These are phyloP conservation scores for Drosophila willistoni DNA, from an alignment of 1,140 invertebrate species.

Conservation along the genomic window DNA sequence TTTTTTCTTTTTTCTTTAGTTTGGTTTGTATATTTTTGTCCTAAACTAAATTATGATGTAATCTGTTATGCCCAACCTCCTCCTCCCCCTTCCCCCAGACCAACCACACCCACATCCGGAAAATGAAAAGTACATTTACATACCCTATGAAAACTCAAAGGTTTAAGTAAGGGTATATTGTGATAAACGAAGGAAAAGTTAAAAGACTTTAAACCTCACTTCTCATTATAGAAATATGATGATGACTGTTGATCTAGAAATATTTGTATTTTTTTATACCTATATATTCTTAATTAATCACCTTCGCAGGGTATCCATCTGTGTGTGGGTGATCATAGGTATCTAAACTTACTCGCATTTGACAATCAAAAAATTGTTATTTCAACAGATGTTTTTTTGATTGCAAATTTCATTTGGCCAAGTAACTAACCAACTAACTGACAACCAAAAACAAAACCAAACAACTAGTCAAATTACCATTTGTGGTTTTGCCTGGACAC, in stretches of 20 bases:
- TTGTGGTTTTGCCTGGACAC: slow-evolving; percentile 55
- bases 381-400: slow-evolving; percentile 45
- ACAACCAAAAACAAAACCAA: slow-evolving; percentile 29
- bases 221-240: no score
- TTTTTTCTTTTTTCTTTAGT: no score
- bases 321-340: no score
- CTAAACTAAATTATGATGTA: slow-evolving; percentile 33
- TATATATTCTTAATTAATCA: slow-evolving; percentile 17
- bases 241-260: no score
- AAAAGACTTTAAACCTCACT: no score
- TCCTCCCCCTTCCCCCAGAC: slow-evolving; percentile 17
- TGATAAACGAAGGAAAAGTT: no score
- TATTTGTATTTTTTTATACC: no score
- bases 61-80: slow-evolving; percentile 33
- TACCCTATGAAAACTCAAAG: slow-evolving; percentile 4
- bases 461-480: slow-evolving; percentile 34
- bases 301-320: not conserved
- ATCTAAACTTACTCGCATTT: not conserved
- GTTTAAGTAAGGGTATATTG: not conserved
- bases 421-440: slow-evolving; percentile 11
- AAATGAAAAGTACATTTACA: slow-evolving; percentile 3
- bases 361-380: slow-evolving; percentile 36
- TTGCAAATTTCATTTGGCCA: slow-evolving; percentile 29
- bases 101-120: slow-evolving; percentile 31
- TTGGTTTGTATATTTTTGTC: not conserved